Base-by-base conservation (phyloP, 2,113 vertebrate genomes). In the Falco punctatus region DNA sequence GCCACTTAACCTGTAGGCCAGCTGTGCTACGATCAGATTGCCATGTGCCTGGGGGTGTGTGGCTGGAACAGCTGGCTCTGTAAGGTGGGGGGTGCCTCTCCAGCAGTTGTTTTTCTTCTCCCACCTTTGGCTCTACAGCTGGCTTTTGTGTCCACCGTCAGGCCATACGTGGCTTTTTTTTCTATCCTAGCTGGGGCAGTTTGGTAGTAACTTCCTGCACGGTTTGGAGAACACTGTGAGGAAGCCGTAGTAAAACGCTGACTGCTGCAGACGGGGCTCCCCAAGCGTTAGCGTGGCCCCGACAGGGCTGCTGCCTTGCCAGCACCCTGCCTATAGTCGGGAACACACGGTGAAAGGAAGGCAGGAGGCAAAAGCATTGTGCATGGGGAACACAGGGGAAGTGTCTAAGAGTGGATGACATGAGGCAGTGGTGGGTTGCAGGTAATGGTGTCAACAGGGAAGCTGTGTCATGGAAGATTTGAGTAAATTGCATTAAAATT, bases 1-100 rank as follows among this genome's bases (percentile, higher is more conserved):
- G 1, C 13, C 13, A 15, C 23, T 70, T 51, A 44, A 20, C 55
- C 30, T 0, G 0, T 35, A 38, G 40, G 11, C 49, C 57, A 17
- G 38, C 59, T 83, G 40, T 44, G 7, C 35, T 66, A 21, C 0
- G 9, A 26, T 61, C 49, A 11, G 26, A 16, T 49, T 65, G 40
- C 35, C 0, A 0, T 62, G 72, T 8, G 12, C 51, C 65, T 91
- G 46, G 40, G 46, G 54, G 42, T 19, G 16, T 38, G 12, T 78
- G 19, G 22, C 51, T 78, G 73, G 28, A 78, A 42, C 2, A 66
- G 33, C 4, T 86, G 33, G 6, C 55, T 89, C 18, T 32, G 0
- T 22, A 10, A 42, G 15, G 24, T 54, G 23, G 32, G 19, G 10
- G 18, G 30, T 71, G 15, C 8, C 12, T 71, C 42, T 62, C 33